Percentiles rank a stretch among this genome's conserved stretches.
These are phyloP conservation scores for Parnassius mnemosyne DNA, from an alignment of 2,888 invertebrate genomes.

Conservation along the genomic window DNA sequence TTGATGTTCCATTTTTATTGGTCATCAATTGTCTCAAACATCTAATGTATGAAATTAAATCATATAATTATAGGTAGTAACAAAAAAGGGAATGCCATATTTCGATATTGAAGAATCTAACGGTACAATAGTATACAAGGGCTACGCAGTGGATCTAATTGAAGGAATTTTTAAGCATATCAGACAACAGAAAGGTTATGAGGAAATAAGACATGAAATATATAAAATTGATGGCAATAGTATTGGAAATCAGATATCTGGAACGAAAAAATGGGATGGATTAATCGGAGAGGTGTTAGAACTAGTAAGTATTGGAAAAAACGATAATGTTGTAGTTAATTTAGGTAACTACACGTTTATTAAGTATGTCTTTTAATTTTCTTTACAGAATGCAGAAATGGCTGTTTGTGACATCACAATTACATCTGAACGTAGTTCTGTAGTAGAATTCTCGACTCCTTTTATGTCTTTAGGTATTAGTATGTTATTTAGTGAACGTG, in stretches of 20 bases:
- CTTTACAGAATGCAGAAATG: conserved; percentile 90
- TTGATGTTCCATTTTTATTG: background rate
- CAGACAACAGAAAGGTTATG: conserved; percentile 38
- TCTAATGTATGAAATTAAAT: background rate
- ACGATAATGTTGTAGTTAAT: background rate
- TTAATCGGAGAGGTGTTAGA: conserved; percentile 87
- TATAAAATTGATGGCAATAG: conserved; percentile 82
- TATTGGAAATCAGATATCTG: conserved; percentile 84
- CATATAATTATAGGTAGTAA: conserved; percentile 79
- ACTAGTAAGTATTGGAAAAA: conserved; percentile 75
- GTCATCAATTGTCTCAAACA: too few species aligned
- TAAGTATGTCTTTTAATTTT: background rate
- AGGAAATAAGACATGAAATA: conserved; percentile 82
- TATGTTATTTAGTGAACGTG: conserved; percentile 89
- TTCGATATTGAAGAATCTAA: conserved; percentile 44
- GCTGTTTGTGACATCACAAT: conserved; percentile 97
- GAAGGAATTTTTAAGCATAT: conserved; percentile 81
- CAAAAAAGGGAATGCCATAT: conserved; percentile 53
- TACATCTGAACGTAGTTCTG: conserved; percentile 91
- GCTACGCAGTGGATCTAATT: conserved; percentile 93
- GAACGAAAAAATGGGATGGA: conserved; percentile 88
- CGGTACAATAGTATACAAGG: conserved; percentile 81
- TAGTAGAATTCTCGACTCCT: conserved; percentile 96
- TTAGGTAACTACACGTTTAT: background rate
- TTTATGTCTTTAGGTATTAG: conserved; percentile 97